Evolutionary conservation across 2,888 invertebrate genomes (phyloP), one percentile per base, ranked within the genome.

Genomic region (Esperia sulphurella): DNA sequence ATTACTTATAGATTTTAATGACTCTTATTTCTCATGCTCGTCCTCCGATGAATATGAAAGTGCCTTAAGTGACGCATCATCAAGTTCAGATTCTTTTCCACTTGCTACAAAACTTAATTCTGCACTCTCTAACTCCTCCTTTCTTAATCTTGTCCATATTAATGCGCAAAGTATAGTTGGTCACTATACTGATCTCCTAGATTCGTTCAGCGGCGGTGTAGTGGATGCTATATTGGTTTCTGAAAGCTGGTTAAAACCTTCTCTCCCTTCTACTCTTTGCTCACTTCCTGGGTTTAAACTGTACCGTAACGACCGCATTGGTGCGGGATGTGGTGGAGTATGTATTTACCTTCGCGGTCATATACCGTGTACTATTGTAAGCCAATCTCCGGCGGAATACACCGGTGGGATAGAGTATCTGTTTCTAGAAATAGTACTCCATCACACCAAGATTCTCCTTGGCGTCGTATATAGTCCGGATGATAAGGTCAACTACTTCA

Each of bases 401-500:
- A 5, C 31, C 2, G 9, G 10, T 9, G 2, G 2, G 12, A 8
- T 12, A 2, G 30, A 33, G 12, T 14, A 33, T 33, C 31, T 43
- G 1, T 43, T 33, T 8, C 3, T 43, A 10, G 31, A 33, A 14
- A 31, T 43, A 9, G 3, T 1, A 1, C 14, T 43, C 6, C 13
- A 6, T 5, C 33, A 33, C 31, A 33, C 31, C 0, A 43, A 43
- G 37, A 6, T 43, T 1, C 38, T 43, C n/a, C 41, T 47, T 10
- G 38, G 42, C 37, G 38, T 37, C 7, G 29, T 10, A 14, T 47
- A 42, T 10, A 45, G 44, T 14, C 43, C 48, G 2, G 33, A 39
- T 12, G 6, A 9, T 4, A 8, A 30, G 8, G 14, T 38, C 9
- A 37, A 53, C 10, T 51, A 53, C n/a, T 53, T 51, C 43, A 8